Evolutionary conservation across 2,888 invertebrate genomes (phyloP).

Genomic region (Palloptera scutellata): DNA sequence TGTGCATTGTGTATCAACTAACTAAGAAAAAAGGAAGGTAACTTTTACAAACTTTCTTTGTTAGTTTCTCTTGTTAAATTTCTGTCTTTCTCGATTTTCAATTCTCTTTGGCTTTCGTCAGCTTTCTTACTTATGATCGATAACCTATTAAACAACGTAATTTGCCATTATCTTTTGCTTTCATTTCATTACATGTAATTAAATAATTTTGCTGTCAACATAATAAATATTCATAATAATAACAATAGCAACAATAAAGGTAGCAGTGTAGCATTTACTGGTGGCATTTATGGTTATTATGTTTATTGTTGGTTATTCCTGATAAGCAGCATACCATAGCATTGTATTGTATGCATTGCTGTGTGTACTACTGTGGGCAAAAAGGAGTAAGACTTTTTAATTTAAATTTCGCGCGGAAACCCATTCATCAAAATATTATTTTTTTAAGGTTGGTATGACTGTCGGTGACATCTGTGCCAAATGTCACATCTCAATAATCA

Average conservation of each 20-base stretch:
- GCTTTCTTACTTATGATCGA: background rate
- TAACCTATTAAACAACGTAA: background rate
- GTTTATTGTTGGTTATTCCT: background rate
- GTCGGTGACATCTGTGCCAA: too few species aligned
- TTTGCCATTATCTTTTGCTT: constrained; percentile 6
- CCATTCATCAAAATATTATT: too few species aligned
- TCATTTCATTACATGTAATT: constrained; percentile 29
- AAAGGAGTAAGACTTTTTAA: too few species aligned
- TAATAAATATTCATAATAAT: constrained; percentile 5
- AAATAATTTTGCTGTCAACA: constrained; percentile 30
- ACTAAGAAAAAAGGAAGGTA: background rate
- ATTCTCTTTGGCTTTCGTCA: background rate
- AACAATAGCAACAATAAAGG: constrained; percentile 5
- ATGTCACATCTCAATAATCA: too few species aligned
- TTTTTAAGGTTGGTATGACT: too few species aligned
- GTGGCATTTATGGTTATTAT: background rate
- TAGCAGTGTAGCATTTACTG: background rate
- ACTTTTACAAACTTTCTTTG: background rate
- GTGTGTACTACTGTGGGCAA: too few species aligned
- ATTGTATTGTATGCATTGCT: too few species aligned
- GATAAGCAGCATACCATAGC: too few species aligned
- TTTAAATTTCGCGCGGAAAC: too few species aligned
- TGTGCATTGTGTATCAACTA: too few species aligned
- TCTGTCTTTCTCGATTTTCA: background rate
- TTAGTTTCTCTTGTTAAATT: background rate